These are phyloP conservation scores for Megathymus violae DNA, from an alignment of 1,140 invertebrate species.

Conservation along the genomic window DNA sequence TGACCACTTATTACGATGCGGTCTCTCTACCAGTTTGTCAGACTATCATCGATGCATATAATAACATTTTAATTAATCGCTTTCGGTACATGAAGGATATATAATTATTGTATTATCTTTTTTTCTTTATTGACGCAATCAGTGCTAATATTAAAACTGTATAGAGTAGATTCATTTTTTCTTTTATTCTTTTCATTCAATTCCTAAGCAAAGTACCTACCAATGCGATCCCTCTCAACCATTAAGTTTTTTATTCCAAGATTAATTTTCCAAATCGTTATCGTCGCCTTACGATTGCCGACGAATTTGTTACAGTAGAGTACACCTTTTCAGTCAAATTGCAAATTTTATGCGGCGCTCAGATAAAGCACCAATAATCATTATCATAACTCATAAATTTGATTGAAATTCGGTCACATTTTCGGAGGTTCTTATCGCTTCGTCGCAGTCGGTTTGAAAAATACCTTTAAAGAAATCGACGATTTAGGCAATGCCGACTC, in stretches of 20 bases:
- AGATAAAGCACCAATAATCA: conserved; percentile 81
- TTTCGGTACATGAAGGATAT: no score
- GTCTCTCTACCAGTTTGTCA: no score
- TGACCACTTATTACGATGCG: no score
- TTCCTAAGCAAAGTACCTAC: conserved; percentile 25
- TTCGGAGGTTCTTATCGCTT: conserved; percentile 72
- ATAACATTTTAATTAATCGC: no score
- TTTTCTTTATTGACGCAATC: no score
- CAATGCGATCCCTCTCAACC: conserved; percentile 50
- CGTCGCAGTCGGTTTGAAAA: conserved; percentile 80
- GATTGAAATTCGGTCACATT: conserved; percentile 82
- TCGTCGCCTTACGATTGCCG: conserved; percentile 79
- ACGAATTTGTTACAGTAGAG: conserved; percentile 78
- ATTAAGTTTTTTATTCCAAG: conserved; percentile 64
- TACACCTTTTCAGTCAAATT: conserved; percentile 81
- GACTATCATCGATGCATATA: no score
- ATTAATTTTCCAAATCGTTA: conserved; percentile 80
- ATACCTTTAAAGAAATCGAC: conserved; percentile 66
- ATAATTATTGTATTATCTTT: no score
- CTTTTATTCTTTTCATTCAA: conserved; percentile 24
- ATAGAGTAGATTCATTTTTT: conserved; percentile 15
- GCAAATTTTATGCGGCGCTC: conserved; percentile 75
- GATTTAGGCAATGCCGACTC: conserved; percentile 63
- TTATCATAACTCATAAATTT: conserved; percentile 83
- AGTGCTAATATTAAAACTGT: conserved; percentile 13